These are phyloP conservation scores for Camelus dromedarius DNA, from an alignment of 2,113 vertebrate genomes.

Conservation along the genomic window DNA sequence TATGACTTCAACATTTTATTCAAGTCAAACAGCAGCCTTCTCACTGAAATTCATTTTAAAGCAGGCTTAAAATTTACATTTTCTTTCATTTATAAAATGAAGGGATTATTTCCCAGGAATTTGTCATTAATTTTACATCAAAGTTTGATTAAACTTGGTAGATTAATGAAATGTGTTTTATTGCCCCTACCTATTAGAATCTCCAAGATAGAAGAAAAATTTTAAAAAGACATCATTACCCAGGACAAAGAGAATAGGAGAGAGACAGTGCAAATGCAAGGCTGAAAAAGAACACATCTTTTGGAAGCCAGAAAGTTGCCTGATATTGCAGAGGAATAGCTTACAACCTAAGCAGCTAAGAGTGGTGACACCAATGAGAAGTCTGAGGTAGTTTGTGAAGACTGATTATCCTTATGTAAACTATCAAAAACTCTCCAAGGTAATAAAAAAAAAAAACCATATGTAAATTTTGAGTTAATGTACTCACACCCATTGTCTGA, in stretches of 20 bases:
- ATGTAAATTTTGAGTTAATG: constrained; percentile 37
- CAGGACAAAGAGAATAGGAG: not conserved
- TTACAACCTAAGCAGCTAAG: not conserved
- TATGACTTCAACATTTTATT: constrained; percentile 50
- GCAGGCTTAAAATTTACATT: constrained; percentile 41
- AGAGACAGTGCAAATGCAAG: not conserved
- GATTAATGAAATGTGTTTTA: constrained; percentile 48
- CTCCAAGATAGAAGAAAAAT: constrained; percentile 26
- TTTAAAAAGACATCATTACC: not conserved
- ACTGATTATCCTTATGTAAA: not conserved
- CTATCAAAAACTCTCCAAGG: not conserved
- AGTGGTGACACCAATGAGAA: not conserved
- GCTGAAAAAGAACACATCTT: not conserved
- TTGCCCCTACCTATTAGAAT: not conserved
- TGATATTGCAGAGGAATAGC: not conserved
- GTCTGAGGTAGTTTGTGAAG: not conserved
- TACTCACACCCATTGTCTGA: not conserved
- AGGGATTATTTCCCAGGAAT: constrained; percentile 26
- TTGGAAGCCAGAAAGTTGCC: constrained; percentile 30
- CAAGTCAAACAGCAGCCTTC: constrained; percentile 9
- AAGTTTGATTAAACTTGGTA: constrained; percentile 13
- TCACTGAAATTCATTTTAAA: constrained; percentile 55
- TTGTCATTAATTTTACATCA: constrained; percentile 24
- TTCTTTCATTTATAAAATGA: constrained; percentile 54
- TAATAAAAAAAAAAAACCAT: not conserved